phyloP scores from a whole-genome alignment of 2,113 vertebrate species.

The Neotoma lepida region DNA sequence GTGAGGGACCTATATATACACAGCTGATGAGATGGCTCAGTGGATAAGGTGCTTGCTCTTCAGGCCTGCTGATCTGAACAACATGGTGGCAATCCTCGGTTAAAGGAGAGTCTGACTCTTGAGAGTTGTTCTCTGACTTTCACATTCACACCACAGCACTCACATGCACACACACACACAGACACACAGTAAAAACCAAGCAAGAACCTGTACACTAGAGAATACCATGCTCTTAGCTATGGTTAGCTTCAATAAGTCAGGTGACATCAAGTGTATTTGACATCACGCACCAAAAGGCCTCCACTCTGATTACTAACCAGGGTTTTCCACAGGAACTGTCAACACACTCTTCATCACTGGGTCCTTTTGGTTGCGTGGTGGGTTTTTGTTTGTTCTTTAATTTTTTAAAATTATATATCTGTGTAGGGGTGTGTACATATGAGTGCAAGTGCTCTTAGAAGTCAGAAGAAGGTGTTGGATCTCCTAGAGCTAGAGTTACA shows the following conservation, averaged over 20 bases:
- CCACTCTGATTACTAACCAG: background rate
- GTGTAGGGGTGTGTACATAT: background rate
- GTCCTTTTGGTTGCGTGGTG: background rate
- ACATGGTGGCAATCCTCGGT: background rate
- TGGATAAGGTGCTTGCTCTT: background rate
- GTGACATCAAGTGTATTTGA: background rate
- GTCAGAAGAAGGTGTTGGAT: background rate
- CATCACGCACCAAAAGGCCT: background rate
- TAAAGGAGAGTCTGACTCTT: background rate
- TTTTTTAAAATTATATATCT: background rate
- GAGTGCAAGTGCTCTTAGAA: background rate
- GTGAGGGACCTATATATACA: background rate
- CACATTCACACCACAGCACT: background rate
- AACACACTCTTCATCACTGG: background rate
- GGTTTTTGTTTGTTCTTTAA: background rate
- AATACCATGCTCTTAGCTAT: background rate
- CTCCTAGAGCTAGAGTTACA: background rate
- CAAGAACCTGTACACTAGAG: background rate
- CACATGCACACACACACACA: background rate
- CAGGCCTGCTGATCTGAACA: background rate
- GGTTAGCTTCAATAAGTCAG: background rate
- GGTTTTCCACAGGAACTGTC: background rate
- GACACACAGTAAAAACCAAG: background rate
- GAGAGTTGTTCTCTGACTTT: background rate
- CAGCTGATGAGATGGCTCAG: background rate